Evolutionary conservation across 1,140 invertebrate species (phyloP), one percentile per base, ranked within the genome.

Genomic region (Pemphigus obesinymphae): DNA sequence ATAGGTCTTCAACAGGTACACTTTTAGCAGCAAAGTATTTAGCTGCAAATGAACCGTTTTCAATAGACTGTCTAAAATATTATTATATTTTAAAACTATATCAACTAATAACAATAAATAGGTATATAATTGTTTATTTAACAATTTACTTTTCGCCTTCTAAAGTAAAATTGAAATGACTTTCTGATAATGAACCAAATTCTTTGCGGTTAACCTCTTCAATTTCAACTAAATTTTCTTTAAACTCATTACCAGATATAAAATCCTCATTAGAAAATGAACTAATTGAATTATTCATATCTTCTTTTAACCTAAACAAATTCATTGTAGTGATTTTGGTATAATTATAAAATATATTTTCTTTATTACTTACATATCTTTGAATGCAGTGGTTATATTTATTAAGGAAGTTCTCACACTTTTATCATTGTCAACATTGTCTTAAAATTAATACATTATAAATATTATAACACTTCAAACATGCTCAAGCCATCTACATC

Each of bases 21-120:
- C 76, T 61, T 80, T 80, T 80, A n/a, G 76, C 23, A 61, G 76
- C 76, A 80, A 80, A 80, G 13, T 80, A 80, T 45, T 80, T 80
- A 29, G 76, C 55, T 20, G 55, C 55, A 43, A 63, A 80, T n/a
- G 76, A 80, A 31, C 23, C 37, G 45, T 80, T 63, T 43, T 63
- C 55, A 45, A 63, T n/a, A 1, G 76, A 80, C 17, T 80, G 76
- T 11, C 76, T 80, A 63, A 45, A 80, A 40, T n/a, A 23, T 40
- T n/a, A 68, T 4, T 40, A 11, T 8, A 40, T 20, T n/a, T 66
- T 10, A 17, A 8, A 17, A 55, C 10, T 61, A 20, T 20, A 20
- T 31, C 8, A 20, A 31, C 5, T 61, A 17, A 5, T 3, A 61
- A 31, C 23, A 61, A n/a, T n/a, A n/a, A n/a, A n/a, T n/a, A n/a